Evolutionary conservation across 2,113 vertebrate genomes (phyloP).

Genomic region (Raphicerus campestris): DNA sequence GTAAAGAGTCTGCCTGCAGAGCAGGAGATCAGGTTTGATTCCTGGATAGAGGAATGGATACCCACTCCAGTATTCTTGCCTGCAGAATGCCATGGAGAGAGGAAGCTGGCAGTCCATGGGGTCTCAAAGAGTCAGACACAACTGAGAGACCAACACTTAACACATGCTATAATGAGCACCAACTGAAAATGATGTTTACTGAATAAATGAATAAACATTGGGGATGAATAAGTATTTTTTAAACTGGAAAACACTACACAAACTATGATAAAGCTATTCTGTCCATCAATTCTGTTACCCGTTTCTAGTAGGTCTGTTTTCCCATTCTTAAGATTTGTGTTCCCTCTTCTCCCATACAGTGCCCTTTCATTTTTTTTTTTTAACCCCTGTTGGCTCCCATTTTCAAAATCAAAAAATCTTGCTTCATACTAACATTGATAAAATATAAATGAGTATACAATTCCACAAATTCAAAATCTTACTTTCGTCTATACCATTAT

Average conservation of each 20-base stretch:
- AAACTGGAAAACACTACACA: background rate
- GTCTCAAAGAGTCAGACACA: background rate
- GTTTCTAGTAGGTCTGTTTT: background rate
- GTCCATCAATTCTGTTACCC: background rate
- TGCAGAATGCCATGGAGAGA: background rate
- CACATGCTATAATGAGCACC: background rate
- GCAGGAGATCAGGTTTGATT: background rate
- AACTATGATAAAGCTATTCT: background rate
- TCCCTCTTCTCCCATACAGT: background rate
- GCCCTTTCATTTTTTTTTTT: background rate
- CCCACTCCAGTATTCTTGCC: background rate
- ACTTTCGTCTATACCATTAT: background rate
- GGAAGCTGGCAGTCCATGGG: background rate
- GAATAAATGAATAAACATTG: background rate
- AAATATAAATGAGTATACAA: background rate
- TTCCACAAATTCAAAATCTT: background rate
- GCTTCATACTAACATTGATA: background rate
- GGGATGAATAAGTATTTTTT: background rate
- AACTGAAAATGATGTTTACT: background rate
- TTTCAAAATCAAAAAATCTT: background rate
- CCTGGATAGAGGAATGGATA: background rate
- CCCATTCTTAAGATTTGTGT: background rate
- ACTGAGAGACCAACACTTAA: background rate
- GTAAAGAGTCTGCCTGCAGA: background rate
- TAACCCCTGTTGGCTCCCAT: rapidly evolving